These are phyloP conservation scores for Helostoma temminkii DNA, from an alignment of 2,797 vertebrate genomes.

Conservation along the genomic window DNA sequence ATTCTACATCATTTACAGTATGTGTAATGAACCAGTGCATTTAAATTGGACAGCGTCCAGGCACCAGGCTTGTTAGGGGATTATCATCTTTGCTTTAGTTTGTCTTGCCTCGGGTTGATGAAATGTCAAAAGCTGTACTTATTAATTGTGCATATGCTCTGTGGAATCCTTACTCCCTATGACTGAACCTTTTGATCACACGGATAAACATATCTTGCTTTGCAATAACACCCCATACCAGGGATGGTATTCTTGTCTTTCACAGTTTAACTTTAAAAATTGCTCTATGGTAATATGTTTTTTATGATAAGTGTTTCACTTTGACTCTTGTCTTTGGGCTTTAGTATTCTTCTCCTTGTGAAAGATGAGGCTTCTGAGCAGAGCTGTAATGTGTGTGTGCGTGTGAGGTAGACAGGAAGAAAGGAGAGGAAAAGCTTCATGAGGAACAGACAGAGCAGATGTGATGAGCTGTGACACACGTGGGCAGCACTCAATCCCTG, in stretches of 20 bases:
- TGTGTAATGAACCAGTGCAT: conserved; percentile 57
- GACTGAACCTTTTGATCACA: conserved; percentile 44
- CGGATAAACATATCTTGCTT: conserved; percentile 47
- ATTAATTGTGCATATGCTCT: conserved; percentile 48
- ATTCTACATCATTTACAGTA: conserved; percentile 32
- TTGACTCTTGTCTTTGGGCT: conserved; percentile 28
- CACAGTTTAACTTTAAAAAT: background rate
- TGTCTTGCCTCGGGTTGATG: conserved; percentile 63
- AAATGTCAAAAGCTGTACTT: conserved; percentile 68
- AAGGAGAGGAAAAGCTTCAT: conserved; percentile 31
- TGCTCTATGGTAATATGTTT: conserved; percentile 20
- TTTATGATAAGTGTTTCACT: conserved; percentile 38
- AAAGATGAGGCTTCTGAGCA: conserved; percentile 36
- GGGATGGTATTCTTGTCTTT: conserved; percentile 7
- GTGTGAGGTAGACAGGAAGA: background rate
- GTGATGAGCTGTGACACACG: conserved; percentile 76
- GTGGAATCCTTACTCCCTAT: conserved; percentile 51
- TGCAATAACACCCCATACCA: conserved; percentile 19
- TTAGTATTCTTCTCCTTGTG: conserved; percentile 26
- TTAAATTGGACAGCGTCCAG: conserved; percentile 53
- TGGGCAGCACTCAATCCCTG: conserved; percentile 55
- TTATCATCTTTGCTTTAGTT: conserved; percentile 58
- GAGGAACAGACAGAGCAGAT: conserved; percentile 59
- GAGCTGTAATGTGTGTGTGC: conserved; percentile 6
- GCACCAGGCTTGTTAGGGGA: conserved; percentile 33